Evolutionary conservation across 2,888 invertebrate genomes (phyloP).

Genomic region (Drosophila barbarae): DNA sequence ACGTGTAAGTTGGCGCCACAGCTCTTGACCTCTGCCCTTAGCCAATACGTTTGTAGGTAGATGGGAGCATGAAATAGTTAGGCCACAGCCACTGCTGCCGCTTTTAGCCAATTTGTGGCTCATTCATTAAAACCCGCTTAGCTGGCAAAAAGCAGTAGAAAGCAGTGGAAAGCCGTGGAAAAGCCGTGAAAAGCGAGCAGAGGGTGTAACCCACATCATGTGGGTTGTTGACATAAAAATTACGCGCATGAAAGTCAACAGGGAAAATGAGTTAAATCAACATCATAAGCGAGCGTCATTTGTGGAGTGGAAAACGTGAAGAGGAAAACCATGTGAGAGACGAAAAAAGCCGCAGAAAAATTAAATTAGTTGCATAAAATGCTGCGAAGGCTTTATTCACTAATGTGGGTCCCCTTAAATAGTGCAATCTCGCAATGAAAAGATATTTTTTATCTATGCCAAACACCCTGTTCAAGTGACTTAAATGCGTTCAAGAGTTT

Average conservation of each 20-base stretch:
- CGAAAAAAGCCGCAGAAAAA: conserved; percentile 27
- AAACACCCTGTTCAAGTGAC: conserved; percentile 8
- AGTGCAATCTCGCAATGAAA: conserved; percentile 2
- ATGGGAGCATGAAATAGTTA: conserved; percentile 8
- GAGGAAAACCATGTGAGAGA: conserved; percentile 7
- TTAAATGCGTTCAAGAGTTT: conserved; percentile 3
- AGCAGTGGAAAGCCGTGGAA: conserved; percentile 5
- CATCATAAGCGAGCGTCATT: conserved; percentile 48
- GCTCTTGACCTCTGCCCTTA: conserved; percentile 51
- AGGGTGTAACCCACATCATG: conserved; percentile 21
- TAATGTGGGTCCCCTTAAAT: conserved; percentile 6
- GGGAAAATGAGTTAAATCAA: conserved; percentile 65
- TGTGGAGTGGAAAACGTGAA: conserved; percentile 21
- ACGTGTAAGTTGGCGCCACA: conserved; percentile 25
- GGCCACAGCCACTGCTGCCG: conserved; percentile 14
- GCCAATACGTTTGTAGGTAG: conserved; percentile 11
- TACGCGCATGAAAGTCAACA: conserved; percentile 70
- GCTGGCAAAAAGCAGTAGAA: conserved; percentile 47
- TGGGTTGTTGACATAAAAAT: conserved; percentile 65
- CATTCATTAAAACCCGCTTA: conserved; percentile 70
- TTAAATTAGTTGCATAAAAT: conserved; percentile 55
- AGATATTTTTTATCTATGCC: conserved; percentile 11
- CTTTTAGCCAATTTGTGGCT: conserved; percentile 53
- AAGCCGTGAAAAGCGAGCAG: conserved; percentile 2
- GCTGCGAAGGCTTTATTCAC: conserved; percentile 22